Evolutionary conservation across 2,797 vertebrate genomes (phyloP), one percentile per base, ranked within the genome.

Genomic region (Peromyscus eremicus): DNA sequence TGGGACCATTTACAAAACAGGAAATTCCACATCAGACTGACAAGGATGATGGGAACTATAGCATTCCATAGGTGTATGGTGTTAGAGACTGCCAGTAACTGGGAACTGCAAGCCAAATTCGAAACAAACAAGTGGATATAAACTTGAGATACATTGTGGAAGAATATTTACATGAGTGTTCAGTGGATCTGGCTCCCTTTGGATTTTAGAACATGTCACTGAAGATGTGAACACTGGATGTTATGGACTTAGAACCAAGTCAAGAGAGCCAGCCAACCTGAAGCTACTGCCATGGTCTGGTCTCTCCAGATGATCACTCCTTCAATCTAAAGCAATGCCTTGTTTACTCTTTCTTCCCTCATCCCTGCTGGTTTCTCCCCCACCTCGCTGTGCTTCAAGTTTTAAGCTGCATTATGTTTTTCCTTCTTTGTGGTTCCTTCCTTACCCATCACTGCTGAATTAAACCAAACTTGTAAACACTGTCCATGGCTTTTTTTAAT

Each of bases 181-280:
- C 84, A 32, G 21, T 3, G 49, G 1, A 3, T 40, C 52, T 76
- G 81, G 55, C 40, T 37, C 12, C 32, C 49, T 5, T 5, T 75
- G 57, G 25, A 37, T n/a, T 70, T 93, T 46, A 40, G 62, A 43
- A 66, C 23, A 27, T 21, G 40, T 14, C 57, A 32, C 2, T 9
- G 34, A 13, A 29, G 17, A 52, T 34, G 5, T 46, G n/a, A 75
- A 43, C 32, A 49, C 12, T 82, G 40, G 43, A 21, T 14, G 2
- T 8, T 16, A 57, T 60, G 34, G 32, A 14, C 17, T 70, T 9
- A 73, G 21, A 29, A 66, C 9, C 3, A 70, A 52, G 64, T 32
- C 32, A n/a, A 70, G n/a, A n/a, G 32, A 64, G 46, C 4, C 4
- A 13, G 55, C 1, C 2, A 8, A 13, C 16, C 13, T 0, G 21